Conservation (phyloP, 2,113 vertebrate genomes). For the Dicaeum eximium region DNA sequence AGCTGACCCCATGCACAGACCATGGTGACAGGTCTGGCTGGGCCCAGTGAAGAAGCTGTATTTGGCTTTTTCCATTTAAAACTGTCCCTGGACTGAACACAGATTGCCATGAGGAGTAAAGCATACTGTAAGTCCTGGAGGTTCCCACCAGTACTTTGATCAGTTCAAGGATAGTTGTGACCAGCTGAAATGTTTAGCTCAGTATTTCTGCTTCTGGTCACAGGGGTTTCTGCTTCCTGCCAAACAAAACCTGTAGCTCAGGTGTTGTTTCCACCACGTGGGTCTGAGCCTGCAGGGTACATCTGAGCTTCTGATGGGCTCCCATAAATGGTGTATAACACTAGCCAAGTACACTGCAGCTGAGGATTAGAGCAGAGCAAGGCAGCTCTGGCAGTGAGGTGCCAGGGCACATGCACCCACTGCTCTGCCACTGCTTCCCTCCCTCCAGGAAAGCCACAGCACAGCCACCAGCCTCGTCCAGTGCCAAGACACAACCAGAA, state of each 20-base stretch:
- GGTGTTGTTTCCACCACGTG: not conserved
- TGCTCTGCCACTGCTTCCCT: not conserved
- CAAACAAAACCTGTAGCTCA: not conserved
- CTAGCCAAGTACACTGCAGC: not conserved
- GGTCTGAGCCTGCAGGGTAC: not conserved
- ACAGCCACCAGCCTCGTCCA: not conserved
- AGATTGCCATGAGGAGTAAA: not conserved
- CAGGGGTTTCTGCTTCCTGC: not conserved
- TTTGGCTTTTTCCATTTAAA: not conserved
- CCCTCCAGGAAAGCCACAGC: not conserved
- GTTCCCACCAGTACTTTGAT: not conserved
- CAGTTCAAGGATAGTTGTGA: not conserved
- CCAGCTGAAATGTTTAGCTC: not conserved
- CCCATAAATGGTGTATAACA: accelerated
- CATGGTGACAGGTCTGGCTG: not conserved
- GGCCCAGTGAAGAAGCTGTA: not conserved
- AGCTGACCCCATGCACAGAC: not conserved
- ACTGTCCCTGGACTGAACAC: not conserved
- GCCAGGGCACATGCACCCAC: no score
- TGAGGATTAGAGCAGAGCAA: not conserved
- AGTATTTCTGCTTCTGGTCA: not conserved
- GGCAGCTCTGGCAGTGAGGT: not conserved
- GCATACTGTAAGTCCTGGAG: not conserved
- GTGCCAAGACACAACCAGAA: not conserved
- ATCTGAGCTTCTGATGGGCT: not conserved